Percentiles rank a stretch among this genome's conserved stretches.
These are phyloP conservation scores for Magallana nippona DNA, from an alignment of 2,888 invertebrate species.

Conservation along the genomic window DNA sequence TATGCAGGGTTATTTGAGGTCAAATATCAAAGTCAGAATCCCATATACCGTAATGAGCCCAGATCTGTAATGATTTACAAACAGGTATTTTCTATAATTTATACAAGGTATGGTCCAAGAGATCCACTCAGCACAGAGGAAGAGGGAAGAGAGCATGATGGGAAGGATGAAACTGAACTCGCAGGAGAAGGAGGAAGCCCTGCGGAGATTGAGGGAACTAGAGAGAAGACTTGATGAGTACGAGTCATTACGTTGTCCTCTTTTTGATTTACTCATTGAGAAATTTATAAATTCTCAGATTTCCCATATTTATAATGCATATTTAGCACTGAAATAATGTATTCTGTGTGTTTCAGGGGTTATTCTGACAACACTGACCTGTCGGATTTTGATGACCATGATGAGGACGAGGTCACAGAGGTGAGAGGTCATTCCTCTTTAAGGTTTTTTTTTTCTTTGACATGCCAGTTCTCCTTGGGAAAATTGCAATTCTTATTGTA, in stretches of 20 bases:
- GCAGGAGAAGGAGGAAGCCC: conserved; percentile 71
- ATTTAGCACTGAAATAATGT: too few species aligned
- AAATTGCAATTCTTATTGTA: too few species aligned
- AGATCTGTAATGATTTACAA: too few species aligned
- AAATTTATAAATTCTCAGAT: too few species aligned
- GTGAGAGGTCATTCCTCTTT: neutral
- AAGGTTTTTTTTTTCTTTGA: too few species aligned
- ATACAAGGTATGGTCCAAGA: conserved; percentile 69
- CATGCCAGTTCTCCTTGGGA: too few species aligned
- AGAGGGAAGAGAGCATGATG: conserved; percentile 70
- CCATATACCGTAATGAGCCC: too few species aligned
- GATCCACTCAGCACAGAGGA: conserved; percentile 70
- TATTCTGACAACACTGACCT: conserved; percentile 34
- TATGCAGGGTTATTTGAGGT: too few species aligned
- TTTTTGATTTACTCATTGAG: neutral
- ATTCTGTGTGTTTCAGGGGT: conserved; percentile 5
- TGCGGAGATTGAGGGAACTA: conserved; percentile 59
- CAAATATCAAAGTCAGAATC: too few species aligned
- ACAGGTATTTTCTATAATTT: neutral
- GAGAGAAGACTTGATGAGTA: conserved; percentile 57
- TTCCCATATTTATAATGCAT: too few species aligned
- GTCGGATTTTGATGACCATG: conserved; percentile 35
- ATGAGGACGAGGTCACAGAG: conserved; percentile 33
- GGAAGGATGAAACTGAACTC: conserved; percentile 68
- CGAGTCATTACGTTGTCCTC: neutral